Base-by-base conservation (phyloP, 2,888 invertebrate species). In the Chaetogeoica ovagalla region DNA sequence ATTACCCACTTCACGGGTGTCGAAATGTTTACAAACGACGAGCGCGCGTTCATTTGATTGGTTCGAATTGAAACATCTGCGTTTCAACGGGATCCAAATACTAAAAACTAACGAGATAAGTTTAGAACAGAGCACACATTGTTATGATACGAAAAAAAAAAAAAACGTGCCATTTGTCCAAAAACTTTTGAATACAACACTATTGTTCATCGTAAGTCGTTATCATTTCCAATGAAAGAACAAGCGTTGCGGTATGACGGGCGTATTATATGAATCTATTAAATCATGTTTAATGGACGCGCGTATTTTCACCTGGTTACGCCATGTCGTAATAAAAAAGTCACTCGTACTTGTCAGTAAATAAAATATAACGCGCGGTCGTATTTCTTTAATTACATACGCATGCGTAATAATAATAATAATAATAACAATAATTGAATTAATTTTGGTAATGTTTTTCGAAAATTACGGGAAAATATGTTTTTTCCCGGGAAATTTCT, bases 31-130 rank as follows among this genome's bases (percentile, higher is more conserved):
- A 63, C 63, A 1, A 63, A 63, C 39, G 63, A 9, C 9, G 39
- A n/a, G 39, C 19, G 39, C 19, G 39, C 37, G 21, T 55, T 70
- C 57, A 69, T 55, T 55, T 15, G 57, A 59, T 21, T 39, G 39
- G 55, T 17, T 15, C 19, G 55, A 9, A 65, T 57, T 43, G 75
- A 66, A 75, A 57, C 75, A 66, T 75, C 57, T 66, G 75, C 43
- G 57, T 43, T 60, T 72, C 48, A 60, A 60, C 66, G n/a, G 66
- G 57, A 19, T 43, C 59, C 66, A 43, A 75, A 75, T 9, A 66
- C 23, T 43, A 74, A 66, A 66, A 74, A 55, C 74, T 74, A 75
- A 75, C 66, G 66, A 75, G 75, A 15, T 75, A 75, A 75, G 75
- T 75, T 75, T 66, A n/a, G n/a, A 59, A 66, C 39, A 59, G 57